Percentiles rank a stretch among this genome's conserved stretches.
These are phyloP conservation scores for Bos taurus DNA, from an alignment of 2,113 vertebrate genomes.

Conservation along the genomic window ARS-UCD2.0 NC_037340.1:49248001-49248500, in stretches of 20 bases:
- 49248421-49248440: not conserved
- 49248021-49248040: not conserved
- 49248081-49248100: not conserved
- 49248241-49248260: not conserved
- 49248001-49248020: not conserved
- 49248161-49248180: not conserved
- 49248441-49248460: not conserved
- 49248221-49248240: not conserved
- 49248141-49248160: not conserved
- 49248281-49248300: not conserved
- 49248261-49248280: not conserved
- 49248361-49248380: not conserved
- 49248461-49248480: not conserved
- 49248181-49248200: not conserved
- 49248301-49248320: not conserved
- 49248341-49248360: not conserved
- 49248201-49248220: not conserved
- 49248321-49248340: not conserved
- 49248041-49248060: not conserved
- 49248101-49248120: not conserved
- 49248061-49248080: not conserved
- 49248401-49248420: not conserved
- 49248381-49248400: not conserved
- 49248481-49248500: not conserved
- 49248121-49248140: not conserved